Evolutionary conservation across 2,888 invertebrate genomes (phyloP).

Genomic region (Diogma glabrata): DNA sequence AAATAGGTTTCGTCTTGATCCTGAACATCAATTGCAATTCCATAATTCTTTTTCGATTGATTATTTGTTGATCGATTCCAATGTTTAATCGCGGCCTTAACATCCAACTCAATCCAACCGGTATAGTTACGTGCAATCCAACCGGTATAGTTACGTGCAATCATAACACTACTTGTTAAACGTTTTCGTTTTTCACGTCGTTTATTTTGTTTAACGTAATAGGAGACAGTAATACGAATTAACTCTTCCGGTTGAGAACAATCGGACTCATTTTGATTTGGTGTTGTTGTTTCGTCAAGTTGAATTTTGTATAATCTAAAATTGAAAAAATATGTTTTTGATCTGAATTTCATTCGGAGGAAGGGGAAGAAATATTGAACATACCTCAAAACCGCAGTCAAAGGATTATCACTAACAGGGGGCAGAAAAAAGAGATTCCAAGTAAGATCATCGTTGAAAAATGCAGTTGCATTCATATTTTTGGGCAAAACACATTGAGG

Average conservation of each 20-base stretch:
- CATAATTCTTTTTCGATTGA: slow-evolving; percentile 8
- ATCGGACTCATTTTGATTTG: too few species aligned
- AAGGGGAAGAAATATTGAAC: neutral
- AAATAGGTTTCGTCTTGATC: slow-evolving; percentile 10
- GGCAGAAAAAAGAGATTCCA: slow-evolving; percentile 9
- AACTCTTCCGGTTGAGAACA: slow-evolving; percentile 6
- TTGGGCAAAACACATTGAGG: neutral
- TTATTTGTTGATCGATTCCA: slow-evolving; percentile 10
- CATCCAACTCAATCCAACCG: slow-evolving; percentile 15
- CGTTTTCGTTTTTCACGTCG: slow-evolving; percentile 6
- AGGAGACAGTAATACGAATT: slow-evolving; percentile 8
- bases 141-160: slow-evolving; percentile 7
- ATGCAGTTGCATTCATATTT: neutral
- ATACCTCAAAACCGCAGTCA: neutral
- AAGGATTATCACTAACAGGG: neutral
- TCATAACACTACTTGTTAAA: slow-evolving; percentile 5
- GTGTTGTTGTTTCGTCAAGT: neutral
- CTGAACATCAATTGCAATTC: slow-evolving; percentile 12
- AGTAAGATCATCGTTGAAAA: slow-evolving; percentile 1
- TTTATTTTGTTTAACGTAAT: neutral
- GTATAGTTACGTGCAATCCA: slow-evolving; percentile 9
- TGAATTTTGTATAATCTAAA: neutral
- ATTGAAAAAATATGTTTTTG: too few species aligned
- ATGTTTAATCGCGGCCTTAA: slow-evolving; percentile 9
- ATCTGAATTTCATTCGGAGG: too few species aligned